Base-by-base conservation (phyloP, 2,888 invertebrate species). In the Eristalis intricaria region DNA sequence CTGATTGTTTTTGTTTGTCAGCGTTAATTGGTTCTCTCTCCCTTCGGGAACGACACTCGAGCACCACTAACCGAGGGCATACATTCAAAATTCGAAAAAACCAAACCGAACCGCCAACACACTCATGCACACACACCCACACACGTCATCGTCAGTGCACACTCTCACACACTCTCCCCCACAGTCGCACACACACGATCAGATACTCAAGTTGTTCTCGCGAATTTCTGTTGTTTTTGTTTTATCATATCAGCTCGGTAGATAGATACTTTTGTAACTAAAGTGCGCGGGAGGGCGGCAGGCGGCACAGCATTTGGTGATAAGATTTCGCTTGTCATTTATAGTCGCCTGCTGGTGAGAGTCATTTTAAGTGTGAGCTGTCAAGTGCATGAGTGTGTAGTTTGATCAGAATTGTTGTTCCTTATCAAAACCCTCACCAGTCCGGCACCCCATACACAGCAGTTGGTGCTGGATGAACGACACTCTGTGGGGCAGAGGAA, bases 11-110 rank as follows among this genome's bases (percentile, higher is more conserved):
- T 84, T 64, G 50, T 78, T 73, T 79, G 69, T 78, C 75, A 64
- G 71, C 83, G 71, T 79, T 80, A 80, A 84, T 80, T 87, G 68
- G 76, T 60, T 81, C 65, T 64, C 75, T 78, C 68, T 71, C 87
- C 79, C 79, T 87, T 80, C 79, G 69, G 50, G 78, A 83, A 78
- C 75, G 71, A 79, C 29, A 78, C 68, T 69, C 79, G 50, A 63
- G 63, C 87, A 73, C 38, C 73, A 83, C 83, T 76, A 73, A 83
- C 63, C 65, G 56, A 32, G 70, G 76, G 43, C 81, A 78, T 69
- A 75, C 74, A 78, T 38, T 82, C 19, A 71, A 50, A 50, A 50
- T 50, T 50, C 50, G 50, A 50, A 50, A 63, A 63, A 32, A 29
- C 63, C 58, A 58, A 58, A 5, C 19, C 61, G 22, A 61, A 32